A percentile compares a stretch with the other conserved stretches of the same genome.
These are phyloP conservation scores for Agonopterix arenella DNA, from an alignment of 2,888 invertebrate genomes.

Conservation along the genomic window DNA sequence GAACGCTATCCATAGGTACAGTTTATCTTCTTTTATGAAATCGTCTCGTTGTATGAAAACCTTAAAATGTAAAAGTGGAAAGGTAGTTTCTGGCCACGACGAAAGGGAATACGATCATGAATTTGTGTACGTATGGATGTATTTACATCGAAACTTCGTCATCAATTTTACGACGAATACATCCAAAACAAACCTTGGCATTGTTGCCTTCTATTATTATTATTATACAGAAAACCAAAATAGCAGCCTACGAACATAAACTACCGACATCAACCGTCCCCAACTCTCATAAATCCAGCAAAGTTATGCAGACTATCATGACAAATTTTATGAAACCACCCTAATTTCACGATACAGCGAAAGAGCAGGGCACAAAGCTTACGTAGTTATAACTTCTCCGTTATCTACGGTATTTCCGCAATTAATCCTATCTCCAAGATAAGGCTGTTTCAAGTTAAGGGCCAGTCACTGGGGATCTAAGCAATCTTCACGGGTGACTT, in stretches of 20 bases:
- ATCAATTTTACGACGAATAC: no score
- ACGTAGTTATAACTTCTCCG: conserved; percentile 60
- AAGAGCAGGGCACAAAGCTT: conserved; percentile 20
- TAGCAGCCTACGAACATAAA: no score
- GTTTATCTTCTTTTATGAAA: no score
- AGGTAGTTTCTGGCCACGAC: no score
- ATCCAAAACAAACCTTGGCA: no score
- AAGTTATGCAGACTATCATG: conserved; percentile 7
- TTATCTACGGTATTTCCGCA: conserved; percentile 71
- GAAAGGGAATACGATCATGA: no score
- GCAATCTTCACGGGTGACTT: conserved; percentile 76
- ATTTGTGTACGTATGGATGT: no score
- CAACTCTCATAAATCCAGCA: conserved; percentile 1
- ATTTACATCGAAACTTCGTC: no score
- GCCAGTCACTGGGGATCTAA: conserved; percentile 70
- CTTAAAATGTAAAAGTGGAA: no score
- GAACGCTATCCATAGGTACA: no score
- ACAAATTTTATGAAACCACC: conserved; percentile 11
- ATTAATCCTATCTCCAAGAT: conserved; percentile 71
- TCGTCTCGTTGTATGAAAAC: no score
- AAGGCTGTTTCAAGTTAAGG: conserved; percentile 72
- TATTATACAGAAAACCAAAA: neutral
- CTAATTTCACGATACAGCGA: conserved; percentile 20
- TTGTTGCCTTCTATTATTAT: neutral
- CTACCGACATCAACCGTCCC: conserved; percentile 1